These are phyloP conservation scores for Shinisaurus crocodilurus DNA, from an alignment of 2,113 vertebrate genomes.

Conservation along the genomic window DNA sequence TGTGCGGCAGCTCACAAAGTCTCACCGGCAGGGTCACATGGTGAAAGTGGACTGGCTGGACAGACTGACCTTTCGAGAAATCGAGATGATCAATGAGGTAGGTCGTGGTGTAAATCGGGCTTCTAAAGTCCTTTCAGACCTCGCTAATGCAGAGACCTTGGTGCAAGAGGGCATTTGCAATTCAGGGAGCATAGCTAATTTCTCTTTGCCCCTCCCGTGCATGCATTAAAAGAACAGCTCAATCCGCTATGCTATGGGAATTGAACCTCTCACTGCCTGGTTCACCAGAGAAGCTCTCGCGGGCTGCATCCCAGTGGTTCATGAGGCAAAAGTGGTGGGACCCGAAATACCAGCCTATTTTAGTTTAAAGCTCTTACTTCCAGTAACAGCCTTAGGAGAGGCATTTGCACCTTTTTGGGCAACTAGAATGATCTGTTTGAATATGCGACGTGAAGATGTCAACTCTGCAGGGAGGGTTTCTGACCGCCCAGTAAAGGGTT, in stretches of 20 bases:
- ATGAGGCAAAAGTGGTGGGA: no score
- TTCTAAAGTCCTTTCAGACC: neutral
- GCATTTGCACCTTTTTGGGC: no score
- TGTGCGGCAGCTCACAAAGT: conserved; percentile 91
- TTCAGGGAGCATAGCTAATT: accelerated
- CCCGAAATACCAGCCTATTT: no score
- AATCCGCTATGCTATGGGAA: neutral
- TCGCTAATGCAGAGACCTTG: neutral
- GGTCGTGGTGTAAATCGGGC: neutral
- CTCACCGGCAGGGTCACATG: conserved; percentile 98
- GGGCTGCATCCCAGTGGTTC: no score
- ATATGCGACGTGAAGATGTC: no score
- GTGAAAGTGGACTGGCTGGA: conserved; percentile 99
- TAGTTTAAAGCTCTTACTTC: no score
- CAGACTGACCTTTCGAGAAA: conserved; percentile 96
- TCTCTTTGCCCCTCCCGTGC: accelerated
- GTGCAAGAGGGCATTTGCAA: neutral
- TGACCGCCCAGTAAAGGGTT: no score
- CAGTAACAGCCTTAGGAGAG: no score
- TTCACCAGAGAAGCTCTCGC: neutral
- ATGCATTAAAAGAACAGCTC: neutral
- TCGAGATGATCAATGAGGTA: conserved; percentile 99
- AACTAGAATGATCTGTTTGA: no score
- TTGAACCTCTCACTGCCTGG: neutral
- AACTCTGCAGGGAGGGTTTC: no score